Base-by-base conservation (phyloP, 53 echinoderm and acorn worm genomes). In the Astropecten irregularis region DNA sequence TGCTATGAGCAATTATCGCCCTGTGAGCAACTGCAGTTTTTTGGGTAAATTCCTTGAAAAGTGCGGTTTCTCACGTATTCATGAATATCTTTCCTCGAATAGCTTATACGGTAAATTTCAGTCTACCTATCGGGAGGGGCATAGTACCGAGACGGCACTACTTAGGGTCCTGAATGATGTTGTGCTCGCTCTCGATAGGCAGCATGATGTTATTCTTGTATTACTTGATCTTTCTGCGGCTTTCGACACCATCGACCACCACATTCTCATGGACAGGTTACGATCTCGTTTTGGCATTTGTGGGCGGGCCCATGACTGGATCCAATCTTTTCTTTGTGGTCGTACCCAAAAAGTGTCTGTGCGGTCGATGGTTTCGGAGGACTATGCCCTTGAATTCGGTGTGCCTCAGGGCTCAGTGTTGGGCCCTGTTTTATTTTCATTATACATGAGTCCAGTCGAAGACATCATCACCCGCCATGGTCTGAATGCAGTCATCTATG, bases 1-100 rank as follows among this genome's bases (percentile, higher is more conserved):
- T 32, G 64, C 14, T 31, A 1, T 64, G 15, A 64, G 33, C 29
- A 64, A 64, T 29, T 38, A 66, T 20, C 58, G 58, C 27, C 58
- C 22, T 16, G 58, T 58, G 4, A 25, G 25, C 2, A 58, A 58
- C 29, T 58, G 67, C 19, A 39, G 39, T 1, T 66, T 66, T 66
- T 40, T 66, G 5, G 67, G 40, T 66, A 66, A 13, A 66, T 66
- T 66, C n/a, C 67, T 66, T 37, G 67, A 66, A 66, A 66, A 66
- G 31, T 38, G 18, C 40, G 67, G 18, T 1, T 66, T 66, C 3
- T 1, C 20, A 0, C 67, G 40, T 39, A 20, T 66, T 2, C 40
- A 66, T 19, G 9, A 18, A 39, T 39, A 66, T 37, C 40, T 66
- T 66, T 40, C 19, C 8, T 20, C 10, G 5, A 66, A 66, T 2